Percentiles rank a stretch among this genome's conserved stretches.
Conservation (phyloP, 2,797 vertebrate genomes). For the Luscinia luscinia region DNA sequence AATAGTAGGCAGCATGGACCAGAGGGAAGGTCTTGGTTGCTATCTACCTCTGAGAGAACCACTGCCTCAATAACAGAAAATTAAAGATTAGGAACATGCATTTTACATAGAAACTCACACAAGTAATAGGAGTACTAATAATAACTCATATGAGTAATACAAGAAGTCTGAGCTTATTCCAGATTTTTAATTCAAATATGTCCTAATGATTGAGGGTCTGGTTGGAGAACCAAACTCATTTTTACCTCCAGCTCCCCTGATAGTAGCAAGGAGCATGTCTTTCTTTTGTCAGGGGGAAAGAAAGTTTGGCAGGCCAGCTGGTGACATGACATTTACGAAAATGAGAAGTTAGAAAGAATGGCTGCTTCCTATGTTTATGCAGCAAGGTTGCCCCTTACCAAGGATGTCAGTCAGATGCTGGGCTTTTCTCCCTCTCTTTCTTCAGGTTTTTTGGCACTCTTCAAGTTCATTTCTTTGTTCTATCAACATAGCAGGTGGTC, state of each 20-base stretch:
- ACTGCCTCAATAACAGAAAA: constrained; percentile 35
- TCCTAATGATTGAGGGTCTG: neutral
- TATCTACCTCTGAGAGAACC: neutral
- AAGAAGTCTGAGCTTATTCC: neutral
- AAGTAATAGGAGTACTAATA: neutral
- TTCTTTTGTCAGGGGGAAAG: neutral
- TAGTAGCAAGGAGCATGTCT: neutral
- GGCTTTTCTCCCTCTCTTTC: neutral
- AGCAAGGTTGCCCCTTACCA: neutral
- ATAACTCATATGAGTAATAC: neutral
- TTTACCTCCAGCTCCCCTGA: neutral
- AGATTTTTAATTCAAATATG: neutral
- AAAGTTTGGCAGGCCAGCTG: neutral
- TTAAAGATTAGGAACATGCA: constrained; percentile 31
- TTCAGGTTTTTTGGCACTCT: neutral
- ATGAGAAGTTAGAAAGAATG: neutral
- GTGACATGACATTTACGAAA: neutral
- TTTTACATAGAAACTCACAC: neutral
- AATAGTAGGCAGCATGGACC: constrained; percentile 9
- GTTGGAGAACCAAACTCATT: neutral
- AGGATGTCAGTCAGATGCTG: neutral
- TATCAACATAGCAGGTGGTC: neutral
- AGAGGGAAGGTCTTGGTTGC: neutral
- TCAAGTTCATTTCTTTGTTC: neutral
- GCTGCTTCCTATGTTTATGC: constrained; percentile 25